A percentile compares a stretch with the other conserved stretches of the same genome.
Conservation (phyloP, 1,140 invertebrate genomes). For the Druon quercuslanigerum region DNA sequence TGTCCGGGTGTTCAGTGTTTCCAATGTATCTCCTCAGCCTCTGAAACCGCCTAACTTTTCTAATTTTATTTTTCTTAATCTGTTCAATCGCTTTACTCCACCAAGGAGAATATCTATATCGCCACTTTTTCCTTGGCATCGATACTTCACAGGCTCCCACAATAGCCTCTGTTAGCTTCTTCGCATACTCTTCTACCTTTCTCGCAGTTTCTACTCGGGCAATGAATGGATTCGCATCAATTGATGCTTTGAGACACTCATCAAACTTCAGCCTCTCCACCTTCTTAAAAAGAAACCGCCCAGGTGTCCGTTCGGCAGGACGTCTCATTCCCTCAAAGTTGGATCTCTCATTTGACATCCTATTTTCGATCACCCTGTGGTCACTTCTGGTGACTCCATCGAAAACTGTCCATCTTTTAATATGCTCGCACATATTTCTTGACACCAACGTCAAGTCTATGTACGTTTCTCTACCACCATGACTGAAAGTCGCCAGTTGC, state of each 20-base stretch:
- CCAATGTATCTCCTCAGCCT: not conserved
- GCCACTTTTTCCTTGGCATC: no score
- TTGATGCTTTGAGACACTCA: no score
- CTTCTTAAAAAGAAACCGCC: not conserved
- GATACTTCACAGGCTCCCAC: no score
- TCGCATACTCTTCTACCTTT: not conserved
- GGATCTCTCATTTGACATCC: not conserved
- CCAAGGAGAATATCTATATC: not conserved
- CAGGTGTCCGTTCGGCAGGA: not conserved
- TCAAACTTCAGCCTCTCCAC: no score
- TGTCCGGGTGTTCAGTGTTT: not conserved
- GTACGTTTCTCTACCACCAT: not conserved
- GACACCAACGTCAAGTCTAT: not conserved
- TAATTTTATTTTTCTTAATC: no score
- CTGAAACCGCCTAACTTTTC: no score
- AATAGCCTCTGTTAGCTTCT: not conserved
- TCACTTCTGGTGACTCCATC: no score
- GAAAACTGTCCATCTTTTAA: no score
- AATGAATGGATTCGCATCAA: not conserved
- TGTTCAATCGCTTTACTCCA: not conserved
- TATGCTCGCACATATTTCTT: not conserved
- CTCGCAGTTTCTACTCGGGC: not conserved
- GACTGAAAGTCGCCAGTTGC: not conserved
- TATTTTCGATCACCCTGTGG: no score
- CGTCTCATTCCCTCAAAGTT: not conserved